Conservation (phyloP, 2,797 vertebrate genomes). For the Spondyliosoma cantharus region DNA sequence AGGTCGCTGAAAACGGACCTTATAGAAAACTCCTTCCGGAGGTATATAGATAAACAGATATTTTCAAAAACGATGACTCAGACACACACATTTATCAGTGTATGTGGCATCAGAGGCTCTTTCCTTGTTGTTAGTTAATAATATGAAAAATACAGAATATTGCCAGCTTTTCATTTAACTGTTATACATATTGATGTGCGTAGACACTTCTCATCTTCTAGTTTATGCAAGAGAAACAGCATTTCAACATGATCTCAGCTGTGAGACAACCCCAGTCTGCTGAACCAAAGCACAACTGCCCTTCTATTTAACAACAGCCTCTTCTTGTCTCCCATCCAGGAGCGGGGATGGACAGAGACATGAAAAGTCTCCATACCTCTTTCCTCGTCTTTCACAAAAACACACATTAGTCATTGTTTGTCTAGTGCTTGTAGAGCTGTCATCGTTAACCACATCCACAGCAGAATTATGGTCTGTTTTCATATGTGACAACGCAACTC, state of each 20-base stretch:
- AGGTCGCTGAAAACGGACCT: no score
- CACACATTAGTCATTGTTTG: conserved; percentile 51
- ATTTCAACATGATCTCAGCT: background rate
- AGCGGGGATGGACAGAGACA: conserved; percentile 6
- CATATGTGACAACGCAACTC: conserved; percentile 4
- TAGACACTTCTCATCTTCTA: background rate
- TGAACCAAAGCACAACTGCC: conserved; percentile 2
- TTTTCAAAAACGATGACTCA: no score
- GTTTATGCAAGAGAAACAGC: background rate
- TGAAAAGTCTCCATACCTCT: background rate
- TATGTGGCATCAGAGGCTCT: background rate
- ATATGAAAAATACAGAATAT: background rate
- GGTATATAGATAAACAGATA: no score
- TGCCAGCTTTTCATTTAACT: background rate
- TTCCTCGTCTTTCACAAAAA: conserved; percentile 26
- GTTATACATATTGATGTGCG: background rate
- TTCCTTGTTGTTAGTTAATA: background rate
- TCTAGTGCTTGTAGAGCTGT: conserved; percentile 34
- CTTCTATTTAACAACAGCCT: conserved; percentile 5
- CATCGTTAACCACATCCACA: conserved; percentile 19
- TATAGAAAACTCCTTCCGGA: no score
- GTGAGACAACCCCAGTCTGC: background rate
- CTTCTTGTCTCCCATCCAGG: conserved; percentile 22
- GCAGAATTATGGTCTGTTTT: conserved; percentile 32
- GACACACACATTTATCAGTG: no score